Evolutionary conservation across 2,888 invertebrate species (phyloP), one percentile per base, ranked within the genome.

Genomic region (Andrena praecox): DNA sequence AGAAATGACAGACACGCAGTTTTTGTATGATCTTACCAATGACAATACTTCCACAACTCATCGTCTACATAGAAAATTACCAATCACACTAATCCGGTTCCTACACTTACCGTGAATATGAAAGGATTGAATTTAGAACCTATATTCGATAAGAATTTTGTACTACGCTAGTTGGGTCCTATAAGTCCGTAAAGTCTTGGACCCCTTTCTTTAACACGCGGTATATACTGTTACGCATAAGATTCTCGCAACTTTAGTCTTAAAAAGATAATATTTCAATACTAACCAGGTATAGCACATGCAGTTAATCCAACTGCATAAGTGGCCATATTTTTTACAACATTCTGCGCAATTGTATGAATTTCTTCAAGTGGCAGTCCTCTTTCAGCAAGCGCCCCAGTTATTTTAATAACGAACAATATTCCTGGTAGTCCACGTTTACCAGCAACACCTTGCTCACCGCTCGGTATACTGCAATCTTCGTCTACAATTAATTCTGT

Each of bases 291-390:
- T 50, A 97, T 93, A 12, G 96, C 96, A 90, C 97, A 97, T 0
- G 96, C 95, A 62, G 95, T 95, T 62, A 97, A 93, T 70, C 96
- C 96, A 6, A 97, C 95, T 1, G 97, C 97, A 68, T 97, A 95
- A 0, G 97, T 97, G 0, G 96, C 96, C 94, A 96, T 95, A 86
- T 95, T 94, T 59, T 95, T 93, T 75, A 95, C 94, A 0, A 95
- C 94, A 60, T 94, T 93, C 66, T 92, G 84, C 8, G 93, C 92
- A 33, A 87, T 89, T 20, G 89, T 82, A 8, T 90, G 89, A 16
- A 96, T 94, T 62, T 95, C 94, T 12, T 94, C 93, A 35, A 96
- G 91, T n/a, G 91, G 88, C 50, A 92, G 90, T 2, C 95, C 95
- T 70, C 93, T 93, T 85, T 95, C 95, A 1, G 94, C 91, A 50